These are phyloP conservation scores for Cybosia mesomella DNA, from an alignment of 2,888 invertebrate species.

Conservation along the genomic window DNA sequence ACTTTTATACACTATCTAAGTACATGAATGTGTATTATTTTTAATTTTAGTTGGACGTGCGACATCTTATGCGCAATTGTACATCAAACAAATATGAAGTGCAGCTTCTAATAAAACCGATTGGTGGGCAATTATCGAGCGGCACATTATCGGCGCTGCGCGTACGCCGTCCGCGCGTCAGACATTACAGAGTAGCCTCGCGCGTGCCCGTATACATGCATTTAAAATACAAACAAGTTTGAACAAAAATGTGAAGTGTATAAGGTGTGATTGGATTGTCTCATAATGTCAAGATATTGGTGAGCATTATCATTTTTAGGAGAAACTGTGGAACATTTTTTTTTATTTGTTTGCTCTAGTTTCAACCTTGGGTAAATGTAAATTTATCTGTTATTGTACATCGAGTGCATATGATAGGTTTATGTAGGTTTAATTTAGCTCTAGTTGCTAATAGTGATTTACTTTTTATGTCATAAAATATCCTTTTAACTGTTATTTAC, in stretches of 20 bases:
- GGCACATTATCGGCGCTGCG: slow-evolving; percentile 25
- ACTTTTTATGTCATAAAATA: not conserved
- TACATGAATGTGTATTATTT: not conserved
- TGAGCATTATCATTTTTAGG: slow-evolving; percentile 11
- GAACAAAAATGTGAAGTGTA: slow-evolving; percentile 23
- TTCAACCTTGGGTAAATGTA: slow-evolving; percentile 11
- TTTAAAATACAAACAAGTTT: slow-evolving; percentile 16
- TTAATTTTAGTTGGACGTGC: not conserved
- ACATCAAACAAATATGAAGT: slow-evolving; percentile 19
- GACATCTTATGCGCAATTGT: slow-evolving; percentile 2
- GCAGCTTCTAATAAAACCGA: slow-evolving; percentile 20
- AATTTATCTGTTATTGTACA: slow-evolving; percentile 3
- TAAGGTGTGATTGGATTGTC: slow-evolving; percentile 23
- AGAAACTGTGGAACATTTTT: not conserved
- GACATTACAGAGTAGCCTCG: slow-evolving; percentile 23
- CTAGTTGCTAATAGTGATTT: not conserved
- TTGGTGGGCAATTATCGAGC: slow-evolving; percentile 19
- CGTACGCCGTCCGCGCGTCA: slow-evolving; percentile 24
- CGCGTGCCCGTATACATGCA: slow-evolving; percentile 32
- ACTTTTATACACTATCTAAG: too few relatives aligned
- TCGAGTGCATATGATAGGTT: not conserved
- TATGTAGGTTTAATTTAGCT: not conserved
- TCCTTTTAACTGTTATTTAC: not conserved
- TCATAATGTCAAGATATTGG: slow-evolving; percentile 22
- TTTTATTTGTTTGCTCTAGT: not conserved